Evolutionary conservation across 1,140 invertebrate species (phyloP).

Genomic region (honey bee (Apis mellifera)): Amel_HAv3.1 CM009932.2:3206001-3206500

Average conservation of each 20-base stretch:
- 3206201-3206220: too few relatives aligned
- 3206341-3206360: constrained; percentile 5
- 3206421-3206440: too few relatives aligned
- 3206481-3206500: not conserved
- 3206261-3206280: not conserved
- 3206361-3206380: not conserved
- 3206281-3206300: not conserved
- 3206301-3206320: constrained; percentile 14
- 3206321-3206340: not conserved
- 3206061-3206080: not conserved
- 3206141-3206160: not conserved
- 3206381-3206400: not conserved
- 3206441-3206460: too few relatives aligned
- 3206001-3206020: not conserved
- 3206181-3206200: not conserved
- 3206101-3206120: too few relatives aligned
- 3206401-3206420: not conserved
- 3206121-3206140: not conserved
- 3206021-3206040: not conserved
- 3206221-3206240: not conserved
- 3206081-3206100: not conserved
- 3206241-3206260: not conserved
- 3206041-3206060: constrained; percentile 29
- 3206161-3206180: not conserved
- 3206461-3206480: not conserved